These are phyloP conservation scores for Drosophila kepulauana DNA, from an alignment of 1,140 invertebrate genomes.

Conservation along the genomic window DNA sequence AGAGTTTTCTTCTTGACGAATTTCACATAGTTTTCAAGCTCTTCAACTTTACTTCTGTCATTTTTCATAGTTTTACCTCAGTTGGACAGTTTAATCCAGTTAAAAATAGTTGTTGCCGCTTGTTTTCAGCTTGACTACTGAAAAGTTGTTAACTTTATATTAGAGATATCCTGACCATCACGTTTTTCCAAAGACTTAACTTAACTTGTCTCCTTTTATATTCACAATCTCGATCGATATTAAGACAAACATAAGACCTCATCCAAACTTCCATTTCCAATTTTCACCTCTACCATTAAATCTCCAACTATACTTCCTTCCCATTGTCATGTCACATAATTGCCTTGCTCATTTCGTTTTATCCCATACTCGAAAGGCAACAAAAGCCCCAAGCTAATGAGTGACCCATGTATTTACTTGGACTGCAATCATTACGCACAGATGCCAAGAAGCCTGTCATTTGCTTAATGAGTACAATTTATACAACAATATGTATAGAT, in stretches of 20 bases:
- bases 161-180: neutral
- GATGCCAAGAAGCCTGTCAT: slow-evolving; percentile 17
- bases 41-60: neutral
- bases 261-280: neutral
- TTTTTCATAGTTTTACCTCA: neutral
- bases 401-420: slow-evolving; percentile 11
- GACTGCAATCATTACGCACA: slow-evolving; percentile 20
- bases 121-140: neutral
- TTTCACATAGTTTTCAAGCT: neutral
- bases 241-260: neutral
- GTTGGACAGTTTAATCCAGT: neutral
- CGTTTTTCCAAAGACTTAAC: neutral
- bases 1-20: too few relatives aligned
- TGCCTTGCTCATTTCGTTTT: slow-evolving; percentile 5
- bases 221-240: too few relatives aligned
- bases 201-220: too few relatives aligned
- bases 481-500: slow-evolving; percentile 22
- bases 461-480: slow-evolving; percentile 31
- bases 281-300: neutral
- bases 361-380: slow-evolving; percentile 6
- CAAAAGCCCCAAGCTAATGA: slow-evolving; percentile 12
- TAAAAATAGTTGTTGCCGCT: neutral
- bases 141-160: neutral
- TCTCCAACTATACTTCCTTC: slow-evolving; percentile 12
- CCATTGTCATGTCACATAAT: slow-evolving; percentile 26